Base-by-base conservation (phyloP, 2,888 invertebrate species). In the Macrostomum cliftonense region DNA sequence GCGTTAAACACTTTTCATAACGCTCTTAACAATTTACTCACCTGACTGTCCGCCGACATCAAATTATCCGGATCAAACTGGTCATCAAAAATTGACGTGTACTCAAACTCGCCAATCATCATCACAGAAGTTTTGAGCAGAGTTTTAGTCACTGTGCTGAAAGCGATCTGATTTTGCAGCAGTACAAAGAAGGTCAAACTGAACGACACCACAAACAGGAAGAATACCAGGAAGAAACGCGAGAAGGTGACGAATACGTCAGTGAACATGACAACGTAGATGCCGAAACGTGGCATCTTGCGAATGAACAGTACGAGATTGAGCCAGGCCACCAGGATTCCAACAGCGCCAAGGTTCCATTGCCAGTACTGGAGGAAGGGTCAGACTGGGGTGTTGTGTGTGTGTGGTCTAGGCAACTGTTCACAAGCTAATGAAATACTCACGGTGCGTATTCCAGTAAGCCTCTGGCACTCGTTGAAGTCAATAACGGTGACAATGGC, bases 301-400 rank as follows among this genome's bases (percentile, higher is more conserved):
- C 64, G 63, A 13, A 67, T 59, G 54, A 67, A 67, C 52, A 68
- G 58, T 55, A 69, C 63, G 5, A 68, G 60, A 48, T 66, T 63
- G 45, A 69, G 60, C 66, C 71, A 75, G 0, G 71, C 68, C 50
- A 73, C 56, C 57, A 74, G 73, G 16, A 74, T 64, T 12, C 69
- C 62, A 5, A 70, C 59, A 0, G 73, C 66, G 9, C 73, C 74
- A n/a, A 74, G 53, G 47, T 68, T 60, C 73, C 73, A 74, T 57
- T 74, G 73, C 73, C 72, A 73, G 2, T 55, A 57, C 73, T 73
- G 54, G 37, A 55, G 50, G 9, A 16, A 4, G 9, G 28, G 28
- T n/a, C 4, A 28, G 28, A 9, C 28, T 28, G 4, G 28, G n/a
- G n/a, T n/a, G 28, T 28, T 28, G 4, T 28, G 28, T 28, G 28